These are phyloP conservation scores for Bubalus kerabau DNA, from an alignment of 2,113 vertebrate genomes.

Conservation along the genomic window DNA sequence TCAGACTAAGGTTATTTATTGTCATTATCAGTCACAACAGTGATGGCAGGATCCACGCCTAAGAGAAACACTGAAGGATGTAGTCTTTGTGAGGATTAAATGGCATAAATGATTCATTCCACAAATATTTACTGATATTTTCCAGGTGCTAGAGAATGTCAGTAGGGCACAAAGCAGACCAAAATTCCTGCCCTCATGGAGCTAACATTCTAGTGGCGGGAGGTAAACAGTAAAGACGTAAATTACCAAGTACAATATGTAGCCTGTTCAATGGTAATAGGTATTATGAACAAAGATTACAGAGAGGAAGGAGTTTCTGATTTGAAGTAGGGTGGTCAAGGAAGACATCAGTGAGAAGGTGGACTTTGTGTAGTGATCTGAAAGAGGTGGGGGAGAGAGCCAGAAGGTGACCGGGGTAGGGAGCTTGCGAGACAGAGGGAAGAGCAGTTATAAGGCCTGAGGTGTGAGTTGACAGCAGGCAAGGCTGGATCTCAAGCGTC, in stretches of 20 bases:
- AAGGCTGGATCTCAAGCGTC: background rate
- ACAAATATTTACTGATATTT: background rate
- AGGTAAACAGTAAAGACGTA: background rate
- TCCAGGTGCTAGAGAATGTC: background rate
- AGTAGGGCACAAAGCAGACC: background rate
- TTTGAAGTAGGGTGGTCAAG: background rate
- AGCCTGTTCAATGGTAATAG: background rate
- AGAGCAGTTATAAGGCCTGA: background rate
- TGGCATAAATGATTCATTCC: background rate
- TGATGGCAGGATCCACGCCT: background rate
- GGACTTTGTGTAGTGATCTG: background rate
- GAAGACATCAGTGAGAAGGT: background rate
- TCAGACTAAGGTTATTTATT: background rate
- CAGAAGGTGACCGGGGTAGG: background rate
- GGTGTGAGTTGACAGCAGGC: background rate
- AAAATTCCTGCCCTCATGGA: background rate
- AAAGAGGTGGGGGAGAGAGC: background rate
- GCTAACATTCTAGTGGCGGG: background rate
- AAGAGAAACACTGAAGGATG: background rate
- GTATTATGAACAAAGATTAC: background rate
- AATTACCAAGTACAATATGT: background rate
- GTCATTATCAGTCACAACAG: background rate
- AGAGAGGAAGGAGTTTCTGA: background rate
- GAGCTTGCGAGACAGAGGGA: background rate
- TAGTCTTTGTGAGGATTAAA: background rate